Base-by-base conservation (phyloP, 1,140 invertebrate genomes). In the Drosophila equinoxialis region DNA sequence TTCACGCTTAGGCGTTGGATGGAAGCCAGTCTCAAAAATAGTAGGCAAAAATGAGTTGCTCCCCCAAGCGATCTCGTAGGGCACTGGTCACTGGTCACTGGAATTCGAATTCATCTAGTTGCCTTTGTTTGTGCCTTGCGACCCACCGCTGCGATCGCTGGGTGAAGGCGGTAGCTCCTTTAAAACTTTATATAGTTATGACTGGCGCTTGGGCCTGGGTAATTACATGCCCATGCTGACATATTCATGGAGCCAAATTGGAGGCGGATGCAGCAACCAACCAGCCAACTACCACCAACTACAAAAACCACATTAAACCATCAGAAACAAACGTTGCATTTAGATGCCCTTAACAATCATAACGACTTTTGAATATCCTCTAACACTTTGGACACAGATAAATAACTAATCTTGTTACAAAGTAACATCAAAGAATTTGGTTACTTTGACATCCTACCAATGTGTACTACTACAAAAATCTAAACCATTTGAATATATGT, bases 211-310 rank as follows among this genome's bases (percentile, higher is more conserved):
- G 58, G 39, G 73, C 77, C 20, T 73, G 82, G 55, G 85, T 89
- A 89, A 89, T 89, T 89, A 89, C 85, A 89, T 90, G 81, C 64
- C 81, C 45, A 75, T 74, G 81, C 84, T 90, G 84, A 89, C 84
- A 89, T 89, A 75, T 90, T 84, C 84, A 89, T 90, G 84, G 65
- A 55, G 17, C 65, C 71, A 54, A 84, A 84, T 84, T 84, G 79
- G 66, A 82, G 79, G 74, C 77, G 81, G 81, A 81, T 75, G 70
- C 74, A 65, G 74, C 65, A 39, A 11, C 64, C 73, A 69, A 68
- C 64, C 55, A 23, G 20, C 45, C 45, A 51, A 17, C 17, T 17
- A 17, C 17, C 17, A 11, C 3, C 45, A 48, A 48, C 45, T 17
- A 45, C 41, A 45, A 45, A 77, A 84, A 74, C 64, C 83, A 68